phyloP scores from a whole-genome alignment of 2,888 invertebrate species.

The Aspidiotus destructor region DNA sequence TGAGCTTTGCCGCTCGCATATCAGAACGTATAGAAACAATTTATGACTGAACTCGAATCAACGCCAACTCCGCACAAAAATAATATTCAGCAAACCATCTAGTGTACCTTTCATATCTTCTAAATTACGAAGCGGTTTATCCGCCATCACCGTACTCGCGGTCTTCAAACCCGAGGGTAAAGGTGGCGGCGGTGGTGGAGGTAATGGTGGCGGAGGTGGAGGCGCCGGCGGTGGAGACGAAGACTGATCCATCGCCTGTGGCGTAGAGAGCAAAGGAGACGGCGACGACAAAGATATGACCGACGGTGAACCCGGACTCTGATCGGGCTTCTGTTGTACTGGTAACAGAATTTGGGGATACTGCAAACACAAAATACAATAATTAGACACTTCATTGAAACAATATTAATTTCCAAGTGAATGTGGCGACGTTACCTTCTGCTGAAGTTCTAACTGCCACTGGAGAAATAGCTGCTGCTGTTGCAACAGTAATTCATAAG shows the following conservation, averaged over 20 bases:
- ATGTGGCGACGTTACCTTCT: slow-evolving; percentile 48
- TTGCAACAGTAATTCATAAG: slow-evolving; percentile 81
- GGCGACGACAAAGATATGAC: slow-evolving; percentile 58
- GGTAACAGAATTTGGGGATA: slow-evolving; percentile 74
- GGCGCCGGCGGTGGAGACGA: slow-evolving; percentile 45
- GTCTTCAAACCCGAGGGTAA: slow-evolving; percentile 33
- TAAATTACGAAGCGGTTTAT: slow-evolving; percentile 54
- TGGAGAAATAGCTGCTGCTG: slow-evolving; percentile 90
- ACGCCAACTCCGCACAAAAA: too few species aligned
- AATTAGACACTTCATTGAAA: not conserved
- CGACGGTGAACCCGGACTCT: slow-evolving; percentile 39
- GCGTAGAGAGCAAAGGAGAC: slow-evolving; percentile 41
- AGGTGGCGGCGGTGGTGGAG: slow-evolving; percentile 35
- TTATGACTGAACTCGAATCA: too few species aligned
- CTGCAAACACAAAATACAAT: slow-evolving; percentile 39
- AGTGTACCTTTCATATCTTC: slow-evolving; percentile 76
- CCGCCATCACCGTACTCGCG: slow-evolving; percentile 16
- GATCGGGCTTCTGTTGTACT: slow-evolving; percentile 51
- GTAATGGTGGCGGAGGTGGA: slow-evolving; percentile 40
- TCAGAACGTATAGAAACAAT: too few species aligned
- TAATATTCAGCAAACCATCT: not conserved
- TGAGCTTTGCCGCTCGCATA: too few species aligned
- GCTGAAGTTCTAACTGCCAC: slow-evolving; percentile 70
- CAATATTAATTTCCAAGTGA: slow-evolving; percentile 5
- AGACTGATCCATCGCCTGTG: slow-evolving; percentile 41